Evolutionary conservation across 2,797 vertebrate genomes (phyloP), one percentile per base, ranked within the genome.

Genomic region (Sylvia borin): DNA sequence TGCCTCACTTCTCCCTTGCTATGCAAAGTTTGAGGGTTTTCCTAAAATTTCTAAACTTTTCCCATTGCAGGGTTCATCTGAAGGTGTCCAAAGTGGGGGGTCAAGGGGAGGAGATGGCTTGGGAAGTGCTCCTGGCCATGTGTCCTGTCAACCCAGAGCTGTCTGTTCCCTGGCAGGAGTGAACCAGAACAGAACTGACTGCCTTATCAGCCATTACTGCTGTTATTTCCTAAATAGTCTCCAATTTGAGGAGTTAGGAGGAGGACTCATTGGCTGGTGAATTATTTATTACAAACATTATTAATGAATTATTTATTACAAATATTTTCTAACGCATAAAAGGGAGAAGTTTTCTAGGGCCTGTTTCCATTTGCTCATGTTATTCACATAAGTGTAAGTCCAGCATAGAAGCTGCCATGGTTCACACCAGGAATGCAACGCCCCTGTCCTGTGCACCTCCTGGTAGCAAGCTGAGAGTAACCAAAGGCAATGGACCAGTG

Each of bases 251-350:
- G 77, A 78, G 70, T 32, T 50, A 72, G 65, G 53, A 89, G 71
- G 31, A 85, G 45, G 71, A 60, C 58, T 92, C 72, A 85, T 74
- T 67, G 83, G 45, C 40, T 57, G 51, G 19, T 90, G 68, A 94
- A 93, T 97, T 92, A 95, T 93, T 96, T 92, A 94, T 92, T 87
- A 80, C 73, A 88, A 83, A 93, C 93, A 96, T 72, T 86, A 91
- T 92, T 96, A 95, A 82, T 91, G 42, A 94, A 93, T 97, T 91
- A 93, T 94, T 95, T 91, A 92, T 92, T 51, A n/a, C 71, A 74
- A 94, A 87, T 96, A 89, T 70, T 86, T 91, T 93, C 71, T 73
- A 65, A 80, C 62, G 53, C 3, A 6, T 79, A 57, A 90, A 88
- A 96, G 36, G 34, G 25, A 94, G 85, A 73, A 48, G 57, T 66